Percentiles rank a stretch among this genome's conserved stretches.
phyloP scores from a whole-genome alignment of 2,888 invertebrate genomes.

The Thecophora atra region DNA sequence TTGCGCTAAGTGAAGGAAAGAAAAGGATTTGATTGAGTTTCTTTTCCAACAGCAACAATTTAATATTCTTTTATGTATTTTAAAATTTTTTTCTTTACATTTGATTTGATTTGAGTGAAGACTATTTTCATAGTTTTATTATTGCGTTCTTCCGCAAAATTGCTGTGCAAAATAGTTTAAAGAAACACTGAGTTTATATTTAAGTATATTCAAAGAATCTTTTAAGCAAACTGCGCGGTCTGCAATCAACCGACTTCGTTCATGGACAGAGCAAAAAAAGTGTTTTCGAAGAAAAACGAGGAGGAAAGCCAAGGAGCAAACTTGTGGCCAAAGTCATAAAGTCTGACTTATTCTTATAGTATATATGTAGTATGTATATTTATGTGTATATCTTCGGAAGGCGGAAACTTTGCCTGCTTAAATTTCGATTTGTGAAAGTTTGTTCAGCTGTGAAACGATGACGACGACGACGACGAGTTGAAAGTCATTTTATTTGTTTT shows the following conservation, averaged over 20 bases:
- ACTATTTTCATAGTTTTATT: too few relatives aligned
- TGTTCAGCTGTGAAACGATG: constrained; percentile 3
- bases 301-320: constrained; percentile 1
- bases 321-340: constrained; percentile 4
- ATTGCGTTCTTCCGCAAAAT: too few relatives aligned
- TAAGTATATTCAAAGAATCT: too few relatives aligned
- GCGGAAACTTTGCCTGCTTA: constrained; percentile 5
- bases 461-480: background rate
- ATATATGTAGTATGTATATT: constrained; percentile 11
- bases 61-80: too few relatives aligned
- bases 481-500: background rate
- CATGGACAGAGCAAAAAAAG: background rate
- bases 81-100: too few relatives aligned
- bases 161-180: too few relatives aligned
- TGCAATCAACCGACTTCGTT: too few relatives aligned
- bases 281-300: background rate
- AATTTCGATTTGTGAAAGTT: constrained; percentile 26
- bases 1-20: background rate
- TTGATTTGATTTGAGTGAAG: too few relatives aligned
- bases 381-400: constrained; percentile 1
- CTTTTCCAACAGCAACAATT: too few relatives aligned
- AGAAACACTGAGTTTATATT: too few relatives aligned
- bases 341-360: background rate
- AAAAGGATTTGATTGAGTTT: background rate
- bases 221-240: too few relatives aligned